Conservation (phyloP, 2,888 invertebrate genomes). For the Drosophila macrothrix region DNA sequence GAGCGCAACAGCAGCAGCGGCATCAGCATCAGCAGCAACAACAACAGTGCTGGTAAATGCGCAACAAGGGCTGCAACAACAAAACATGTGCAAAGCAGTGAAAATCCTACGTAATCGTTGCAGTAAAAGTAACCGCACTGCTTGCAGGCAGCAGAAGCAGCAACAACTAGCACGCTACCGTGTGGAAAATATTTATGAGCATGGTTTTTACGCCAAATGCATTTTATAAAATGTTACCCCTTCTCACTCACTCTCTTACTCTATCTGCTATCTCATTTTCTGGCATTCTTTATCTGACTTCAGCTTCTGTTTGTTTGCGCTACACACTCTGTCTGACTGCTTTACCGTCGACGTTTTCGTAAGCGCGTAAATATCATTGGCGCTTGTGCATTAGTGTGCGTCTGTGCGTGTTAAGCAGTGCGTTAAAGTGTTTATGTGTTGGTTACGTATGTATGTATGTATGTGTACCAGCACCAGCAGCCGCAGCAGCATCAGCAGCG, state of each 20-base stretch:
- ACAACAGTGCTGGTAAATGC: slow-evolving; percentile 43
- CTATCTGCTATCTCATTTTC: background rate
- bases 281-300: background rate
- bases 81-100: slow-evolving; percentile 63
- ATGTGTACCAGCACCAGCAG: slow-evolving; percentile 5
- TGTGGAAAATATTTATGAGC: slow-evolving; percentile 78
- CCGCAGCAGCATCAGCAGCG: background rate
- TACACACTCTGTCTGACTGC: slow-evolving; percentile 1
- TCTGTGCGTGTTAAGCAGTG: slow-evolving; percentile 61
- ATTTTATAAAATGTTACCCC: slow-evolving; percentile 56
- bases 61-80: slow-evolving; percentile 21
- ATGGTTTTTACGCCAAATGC: slow-evolving; percentile 75
- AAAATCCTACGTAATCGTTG: slow-evolving; percentile 73
- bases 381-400: slow-evolving; percentile 30
- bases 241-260: background rate
- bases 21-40: slow-evolving; percentile 39
- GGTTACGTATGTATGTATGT: slow-evolving; percentile 26
- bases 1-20: slow-evolving; percentile 42
- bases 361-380: slow-evolving; percentile 59
- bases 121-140: slow-evolving; percentile 34
- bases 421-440: slow-evolving; percentile 73
- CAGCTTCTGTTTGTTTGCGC: slow-evolving; percentile 10
- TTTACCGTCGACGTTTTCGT: slow-evolving; percentile 43
- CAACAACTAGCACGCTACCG: slow-evolving; percentile 52
- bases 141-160: slow-evolving; percentile 49